Conservation (phyloP, 2,113 vertebrate genomes). For the Ardeotis arabs region DNA sequence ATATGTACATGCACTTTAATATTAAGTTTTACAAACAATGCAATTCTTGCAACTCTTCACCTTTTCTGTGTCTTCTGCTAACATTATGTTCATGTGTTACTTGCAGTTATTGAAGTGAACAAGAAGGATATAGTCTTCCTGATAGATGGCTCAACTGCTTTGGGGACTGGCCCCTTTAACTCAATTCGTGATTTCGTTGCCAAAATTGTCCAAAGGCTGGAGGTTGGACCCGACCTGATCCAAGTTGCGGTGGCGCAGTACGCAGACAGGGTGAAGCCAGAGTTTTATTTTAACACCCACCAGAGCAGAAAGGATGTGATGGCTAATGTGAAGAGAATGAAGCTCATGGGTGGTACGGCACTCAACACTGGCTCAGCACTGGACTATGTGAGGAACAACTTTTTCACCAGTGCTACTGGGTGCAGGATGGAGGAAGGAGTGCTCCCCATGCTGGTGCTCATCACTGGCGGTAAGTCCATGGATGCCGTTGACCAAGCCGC, state of each 20-base stretch:
- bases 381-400: conserved; percentile 81
- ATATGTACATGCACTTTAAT: background rate
- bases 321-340: conserved; percentile 73
- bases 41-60: background rate
- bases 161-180: conserved; percentile 78
- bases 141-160: conserved; percentile 83
- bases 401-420: conserved; percentile 80
- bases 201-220: conserved; percentile 83
- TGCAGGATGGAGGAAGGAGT: conserved; percentile 81
- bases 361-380: conserved; percentile 88
- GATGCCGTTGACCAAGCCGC: conserved; percentile 80
- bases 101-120: conserved; percentile 87
- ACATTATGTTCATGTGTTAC: conserved; percentile 39
- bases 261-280: conserved; percentile 72
- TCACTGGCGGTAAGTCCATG: conserved; percentile 86
- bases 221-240: conserved; percentile 86
- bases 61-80: background rate
- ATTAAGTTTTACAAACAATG: background rate
- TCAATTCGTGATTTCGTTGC: conserved; percentile 84
- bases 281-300: conserved; percentile 85
- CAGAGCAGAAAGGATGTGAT: conserved; percentile 70
- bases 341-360: conserved; percentile 58
- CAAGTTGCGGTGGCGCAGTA: conserved; percentile 90
- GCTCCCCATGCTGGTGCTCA: conserved; percentile 86
- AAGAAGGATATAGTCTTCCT: conserved; percentile 95